Percentiles rank a stretch among this genome's conserved stretches.
phyloP scores from a whole-genome alignment of 2,797 vertebrate genomes.

The Acanthiza pusilla region DNA sequence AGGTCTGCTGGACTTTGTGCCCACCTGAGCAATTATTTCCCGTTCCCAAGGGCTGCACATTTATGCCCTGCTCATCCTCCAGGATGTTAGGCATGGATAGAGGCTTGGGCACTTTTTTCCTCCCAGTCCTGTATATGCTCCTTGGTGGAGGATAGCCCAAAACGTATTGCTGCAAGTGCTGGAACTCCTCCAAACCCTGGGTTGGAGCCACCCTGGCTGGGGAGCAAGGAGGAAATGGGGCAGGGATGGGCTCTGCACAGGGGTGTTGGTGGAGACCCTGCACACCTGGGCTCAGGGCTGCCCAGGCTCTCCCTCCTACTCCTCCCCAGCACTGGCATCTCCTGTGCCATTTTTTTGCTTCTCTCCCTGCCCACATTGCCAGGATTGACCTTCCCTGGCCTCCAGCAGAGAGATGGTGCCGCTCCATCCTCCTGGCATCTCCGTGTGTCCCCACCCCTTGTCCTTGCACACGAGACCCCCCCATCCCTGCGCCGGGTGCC shows the following conservation, averaged over 20 bases:
- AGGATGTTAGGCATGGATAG: not conserved
- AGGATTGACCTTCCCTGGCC: not conserved
- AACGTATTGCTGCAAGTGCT: not conserved
- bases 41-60: accelerated
- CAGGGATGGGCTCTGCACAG: not conserved
- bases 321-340: not conserved
- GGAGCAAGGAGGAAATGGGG: not conserved
- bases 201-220: not conserved
- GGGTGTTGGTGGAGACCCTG: not conserved
- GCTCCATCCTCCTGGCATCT: not conserved
- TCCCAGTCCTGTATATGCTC: accelerated
- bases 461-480: not conserved
- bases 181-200: not conserved
- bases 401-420: not conserved
- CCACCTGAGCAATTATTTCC: not conserved
- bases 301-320: not conserved
- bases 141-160: not conserved
- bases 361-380: not conserved
- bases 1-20: not conserved
- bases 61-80: not conserved
- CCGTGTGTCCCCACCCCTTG: not conserved
- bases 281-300: accelerated
- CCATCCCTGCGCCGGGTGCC: not conserved
- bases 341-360: not conserved
- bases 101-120: not conserved